Percentiles rank a stretch among this genome's conserved stretches.
Conservation (phyloP, 2,797 vertebrate species). For the Morus bassanus region DNA sequence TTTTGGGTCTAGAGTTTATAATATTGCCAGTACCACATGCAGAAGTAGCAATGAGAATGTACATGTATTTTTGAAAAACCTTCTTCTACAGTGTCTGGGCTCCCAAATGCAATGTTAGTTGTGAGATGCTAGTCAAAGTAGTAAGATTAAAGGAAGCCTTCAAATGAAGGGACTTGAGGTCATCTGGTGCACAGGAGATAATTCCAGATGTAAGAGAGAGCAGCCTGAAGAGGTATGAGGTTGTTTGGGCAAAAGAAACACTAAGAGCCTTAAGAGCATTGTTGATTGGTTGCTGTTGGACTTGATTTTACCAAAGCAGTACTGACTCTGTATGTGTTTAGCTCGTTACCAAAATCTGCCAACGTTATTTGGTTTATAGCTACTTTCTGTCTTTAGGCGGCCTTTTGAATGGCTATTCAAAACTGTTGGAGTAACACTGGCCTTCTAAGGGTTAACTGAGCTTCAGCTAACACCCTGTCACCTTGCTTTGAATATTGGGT, state of each 20-base stretch:
- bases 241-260: neutral
- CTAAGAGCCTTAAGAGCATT: neutral
- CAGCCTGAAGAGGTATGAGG: neutral
- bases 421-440: neutral
- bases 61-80: neutral
- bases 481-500: neutral
- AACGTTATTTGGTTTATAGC: neutral
- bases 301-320: neutral
- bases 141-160: neutral
- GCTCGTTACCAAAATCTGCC: neutral
- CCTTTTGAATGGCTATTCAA: neutral
- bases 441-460: neutral
- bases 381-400: neutral
- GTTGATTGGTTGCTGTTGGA: neutral
- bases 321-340: neutral
- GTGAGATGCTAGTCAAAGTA: neutral
- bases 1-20: conserved; percentile 12
- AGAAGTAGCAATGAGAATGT: neutral
- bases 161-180: neutral
- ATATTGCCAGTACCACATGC: conserved; percentile 23
- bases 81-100: neutral
- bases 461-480: neutral
- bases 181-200: neutral
- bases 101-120: neutral
- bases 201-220: neutral